A percentile compares a stretch with the other conserved stretches of the same genome.
These are phyloP conservation scores for Phaethornis superciliosus DNA, from an alignment of 2,113 vertebrate genomes.

Conservation along the genomic window DNA sequence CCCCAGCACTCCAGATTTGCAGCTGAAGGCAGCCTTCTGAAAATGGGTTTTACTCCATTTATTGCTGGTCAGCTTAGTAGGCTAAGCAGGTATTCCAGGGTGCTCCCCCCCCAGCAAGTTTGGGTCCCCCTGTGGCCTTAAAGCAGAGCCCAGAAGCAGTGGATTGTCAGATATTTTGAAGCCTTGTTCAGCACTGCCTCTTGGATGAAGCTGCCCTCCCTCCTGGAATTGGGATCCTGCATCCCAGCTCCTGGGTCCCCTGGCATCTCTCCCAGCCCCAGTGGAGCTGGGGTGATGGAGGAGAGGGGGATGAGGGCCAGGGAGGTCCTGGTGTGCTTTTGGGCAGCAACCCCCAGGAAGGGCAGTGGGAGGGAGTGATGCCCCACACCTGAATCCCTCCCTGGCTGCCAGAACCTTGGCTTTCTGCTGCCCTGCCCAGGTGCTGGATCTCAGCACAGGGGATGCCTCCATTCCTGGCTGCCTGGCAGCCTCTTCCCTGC, in stretches of 20 bases:
- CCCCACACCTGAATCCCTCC: neutral
- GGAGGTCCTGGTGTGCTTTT: neutral
- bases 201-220: neutral
- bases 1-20: neutral
- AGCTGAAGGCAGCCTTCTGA: neutral
- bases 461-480: neutral
- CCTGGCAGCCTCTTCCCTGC: rapidly evolving
- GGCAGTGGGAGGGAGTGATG: neutral
- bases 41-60: neutral
- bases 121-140: neutral
- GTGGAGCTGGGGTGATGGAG: rapidly evolving
- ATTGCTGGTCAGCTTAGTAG: neutral
- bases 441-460: neutral
- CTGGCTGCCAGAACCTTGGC: neutral
- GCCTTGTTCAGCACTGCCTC: neutral
- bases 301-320: rapidly evolving
- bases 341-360: neutral
- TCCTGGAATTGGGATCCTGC: neutral
- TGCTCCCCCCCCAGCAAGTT: neutral
- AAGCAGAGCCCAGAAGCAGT: neutral
- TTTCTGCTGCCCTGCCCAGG: neutral
- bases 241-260: neutral
- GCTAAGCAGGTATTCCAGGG: neutral
- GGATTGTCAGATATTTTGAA: neutral
- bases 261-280: neutral